Base-by-base conservation (phyloP, 2,888 invertebrate species). In the Cremastinae sp. region DNA sequence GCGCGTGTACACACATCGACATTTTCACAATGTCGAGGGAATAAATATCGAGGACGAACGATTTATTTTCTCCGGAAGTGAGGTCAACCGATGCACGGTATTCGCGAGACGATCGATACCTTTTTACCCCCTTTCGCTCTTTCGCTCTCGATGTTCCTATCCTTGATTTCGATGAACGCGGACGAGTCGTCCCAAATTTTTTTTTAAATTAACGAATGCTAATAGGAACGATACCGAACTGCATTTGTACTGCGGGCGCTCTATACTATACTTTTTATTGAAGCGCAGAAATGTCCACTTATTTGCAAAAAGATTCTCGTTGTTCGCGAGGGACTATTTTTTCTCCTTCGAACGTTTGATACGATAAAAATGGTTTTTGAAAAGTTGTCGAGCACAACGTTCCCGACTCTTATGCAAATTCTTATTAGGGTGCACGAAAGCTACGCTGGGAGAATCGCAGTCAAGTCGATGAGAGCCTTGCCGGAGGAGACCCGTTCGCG, bases 31-130 rank as follows among this genome's bases (percentile, higher is more conserved):
- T 58, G 73, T 64, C 47, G 64, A 59, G 45, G 68, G 73, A 69
- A 69, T 73, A 73, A 73, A 76, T 76, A 70, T 76, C 69, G 73
- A 76, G 73, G 76, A 73, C 59, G 73, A 73, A 58, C 69, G 69
- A 76, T 76, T 76, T 73, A 76, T 76, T 76, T 76, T 76, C 69
- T 54, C 58, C 69, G 64, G 76, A 76, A 65, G 69, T 69, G 73
- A 70, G 76, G 76, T 76, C 73, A 76, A 62, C 71, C 75, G 49
- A 62, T 51, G 68, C 64, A 53, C 66, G 59, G 65, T 54, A 69
- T 69, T 62, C 65, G 74, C 58, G 64, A 43, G 47, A 73, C 69
- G 64, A 64, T 76, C 76, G 73, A 73, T 73, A 70, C 64, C 22
- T 14, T 45, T 28, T 28, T 28, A 3, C 36, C 64, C 12, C 41